These are phyloP conservation scores for Pluvianellus socialis DNA, from an alignment of 2,113 vertebrate genomes.

Conservation along the genomic window DNA sequence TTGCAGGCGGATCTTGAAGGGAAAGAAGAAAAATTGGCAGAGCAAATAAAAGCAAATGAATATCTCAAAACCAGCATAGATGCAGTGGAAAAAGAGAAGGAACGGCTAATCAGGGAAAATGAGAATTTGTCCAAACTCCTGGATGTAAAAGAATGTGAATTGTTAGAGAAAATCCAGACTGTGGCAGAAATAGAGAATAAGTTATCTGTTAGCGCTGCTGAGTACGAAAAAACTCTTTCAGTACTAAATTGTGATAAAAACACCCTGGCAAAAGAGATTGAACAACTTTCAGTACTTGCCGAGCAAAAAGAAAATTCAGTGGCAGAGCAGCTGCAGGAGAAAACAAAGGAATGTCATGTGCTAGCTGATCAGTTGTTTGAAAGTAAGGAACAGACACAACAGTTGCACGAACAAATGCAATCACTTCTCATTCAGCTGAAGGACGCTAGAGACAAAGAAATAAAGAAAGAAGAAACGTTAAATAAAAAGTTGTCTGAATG, in stretches of 20 bases:
- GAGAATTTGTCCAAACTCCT: conserved; percentile 70
- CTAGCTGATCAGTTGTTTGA: conserved; percentile 69
- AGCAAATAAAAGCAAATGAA: conserved; percentile 62
- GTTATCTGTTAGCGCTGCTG: conserved; percentile 60
- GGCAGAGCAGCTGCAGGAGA: conserved; percentile 73
- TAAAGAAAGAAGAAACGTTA: conserved; percentile 69
- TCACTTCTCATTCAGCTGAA: conserved; percentile 66
- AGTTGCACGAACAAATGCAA: conserved; percentile 67
- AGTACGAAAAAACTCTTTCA: conserved; percentile 58
- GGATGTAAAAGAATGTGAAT: conserved; percentile 30
- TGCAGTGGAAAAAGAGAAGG: conserved; percentile 65
- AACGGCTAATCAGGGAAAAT: conserved; percentile 68
- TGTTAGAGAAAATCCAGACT: conserved; percentile 57
- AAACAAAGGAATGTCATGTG: conserved; percentile 71
- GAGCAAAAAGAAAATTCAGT: conserved; percentile 68
- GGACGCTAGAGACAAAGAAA: conserved; percentile 39
- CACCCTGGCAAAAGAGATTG: conserved; percentile 48
- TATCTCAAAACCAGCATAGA: conserved; percentile 51
- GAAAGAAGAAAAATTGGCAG: conserved; percentile 64
- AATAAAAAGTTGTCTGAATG: conserved; percentile 60
- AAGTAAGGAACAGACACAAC: conserved; percentile 63
- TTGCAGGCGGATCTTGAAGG: conserved; percentile 67
- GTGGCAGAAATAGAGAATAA: conserved; percentile 65
- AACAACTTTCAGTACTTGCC: conserved; percentile 65
- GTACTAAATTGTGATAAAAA: conserved; percentile 73